These are phyloP conservation scores for Pterobdella sp. DNA, from an alignment of 2,888 invertebrate species.

Conservation along the genomic window DNA sequence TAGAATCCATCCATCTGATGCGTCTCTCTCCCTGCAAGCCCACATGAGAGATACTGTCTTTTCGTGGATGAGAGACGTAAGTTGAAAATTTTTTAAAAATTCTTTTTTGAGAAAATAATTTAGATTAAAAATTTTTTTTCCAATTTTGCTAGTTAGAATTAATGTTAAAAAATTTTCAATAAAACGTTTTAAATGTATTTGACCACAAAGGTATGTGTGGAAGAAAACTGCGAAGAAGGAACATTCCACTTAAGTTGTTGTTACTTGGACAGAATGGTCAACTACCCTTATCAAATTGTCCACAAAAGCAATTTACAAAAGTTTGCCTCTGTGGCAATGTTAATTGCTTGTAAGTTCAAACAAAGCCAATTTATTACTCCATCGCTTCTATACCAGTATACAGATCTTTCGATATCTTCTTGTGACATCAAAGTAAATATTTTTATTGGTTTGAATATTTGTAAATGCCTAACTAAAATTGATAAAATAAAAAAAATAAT, in stretches of 20 bases:
- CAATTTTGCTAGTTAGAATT: background rate
- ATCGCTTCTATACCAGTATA: conserved; percentile 10
- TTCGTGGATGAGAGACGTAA: conserved; percentile 6
- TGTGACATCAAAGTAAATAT: background rate
- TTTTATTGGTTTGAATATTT: background rate
- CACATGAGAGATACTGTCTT: conserved; percentile 8
- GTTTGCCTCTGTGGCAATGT: conserved; percentile 19
- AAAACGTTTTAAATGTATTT: background rate
- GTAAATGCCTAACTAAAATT: background rate
- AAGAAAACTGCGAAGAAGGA: conserved; percentile 12
- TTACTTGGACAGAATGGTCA: conserved; percentile 15
- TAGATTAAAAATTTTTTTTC: background rate
- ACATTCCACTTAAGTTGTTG: conserved; percentile 17
- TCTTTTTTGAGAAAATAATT: background rate
- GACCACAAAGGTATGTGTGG: conserved; percentile 14
- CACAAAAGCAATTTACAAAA: conserved; percentile 18
- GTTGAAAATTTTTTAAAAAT: background rate
- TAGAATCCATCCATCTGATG: background rate
- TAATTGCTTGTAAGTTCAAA: conserved; percentile 17
- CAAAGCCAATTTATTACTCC: background rate
- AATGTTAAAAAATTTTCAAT: background rate
- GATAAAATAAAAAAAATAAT: too few species aligned
- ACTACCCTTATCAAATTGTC: conserved; percentile 1
- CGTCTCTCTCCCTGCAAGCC: background rate
- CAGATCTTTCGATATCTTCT: conserved; percentile 12